Conservation (phyloP, 2,888 invertebrate genomes). For the Mythimna ferrago region DNA sequence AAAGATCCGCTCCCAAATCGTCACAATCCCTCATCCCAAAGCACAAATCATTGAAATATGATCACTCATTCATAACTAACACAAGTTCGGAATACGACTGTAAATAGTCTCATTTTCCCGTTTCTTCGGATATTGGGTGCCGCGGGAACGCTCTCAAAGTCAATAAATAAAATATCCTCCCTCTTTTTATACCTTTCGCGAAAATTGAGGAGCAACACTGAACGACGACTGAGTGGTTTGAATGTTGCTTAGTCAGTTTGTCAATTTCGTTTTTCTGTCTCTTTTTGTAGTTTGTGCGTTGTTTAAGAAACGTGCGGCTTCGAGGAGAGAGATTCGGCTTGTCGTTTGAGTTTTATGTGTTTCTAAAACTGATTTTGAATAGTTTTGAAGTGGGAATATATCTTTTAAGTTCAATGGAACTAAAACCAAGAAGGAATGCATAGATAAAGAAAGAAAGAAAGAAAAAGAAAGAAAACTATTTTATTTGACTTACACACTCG, state of each 20-base stretch:
- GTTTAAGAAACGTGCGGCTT: constrained; percentile 17
- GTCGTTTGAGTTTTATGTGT: constrained; percentile 17
- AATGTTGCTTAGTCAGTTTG: constrained; percentile 34
- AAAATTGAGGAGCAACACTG: constrained; percentile 49
- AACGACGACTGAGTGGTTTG: constrained; percentile 23
- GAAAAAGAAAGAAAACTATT: no score
- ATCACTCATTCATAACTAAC: constrained; percentile 49
- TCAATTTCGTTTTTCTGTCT: constrained; percentile 30
- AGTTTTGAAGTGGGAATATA: background rate
- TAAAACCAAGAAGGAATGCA: background rate
- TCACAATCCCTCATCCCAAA: constrained; percentile 11
- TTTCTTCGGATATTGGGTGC: constrained; percentile 59
- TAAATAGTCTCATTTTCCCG: constrained; percentile 51
- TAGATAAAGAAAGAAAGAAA: no score
- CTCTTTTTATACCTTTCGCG: constrained; percentile 52
- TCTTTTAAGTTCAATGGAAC: background rate
- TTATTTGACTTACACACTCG: no score
- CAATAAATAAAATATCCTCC: constrained; percentile 61
- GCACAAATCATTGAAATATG: constrained; percentile 44
- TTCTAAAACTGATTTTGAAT: constrained; percentile 25
- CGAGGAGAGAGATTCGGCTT: constrained; percentile 20
- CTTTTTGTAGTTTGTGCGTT: constrained; percentile 30
- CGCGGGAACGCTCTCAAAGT: constrained; percentile 43
- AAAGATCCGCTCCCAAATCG: constrained; percentile 1
- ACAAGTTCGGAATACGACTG: constrained; percentile 49